phyloP scores from a whole-genome alignment of 2,888 invertebrate species.

The Drosophila neotestacea region DNA sequence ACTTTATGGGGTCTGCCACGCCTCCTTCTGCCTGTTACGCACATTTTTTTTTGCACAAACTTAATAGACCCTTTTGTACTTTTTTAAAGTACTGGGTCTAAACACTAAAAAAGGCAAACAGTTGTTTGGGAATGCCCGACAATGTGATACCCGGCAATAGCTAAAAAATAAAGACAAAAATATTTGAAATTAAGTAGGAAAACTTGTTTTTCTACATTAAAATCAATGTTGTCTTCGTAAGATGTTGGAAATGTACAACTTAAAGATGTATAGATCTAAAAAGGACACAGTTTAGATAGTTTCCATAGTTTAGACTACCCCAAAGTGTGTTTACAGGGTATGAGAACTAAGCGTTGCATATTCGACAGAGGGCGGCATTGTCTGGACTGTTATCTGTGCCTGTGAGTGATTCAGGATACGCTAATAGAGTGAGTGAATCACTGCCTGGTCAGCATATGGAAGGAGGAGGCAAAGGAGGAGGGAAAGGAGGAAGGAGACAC shows the following conservation, averaged over 20 bases:
- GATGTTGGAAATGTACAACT: too few species aligned
- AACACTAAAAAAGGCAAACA: constrained; percentile 24
- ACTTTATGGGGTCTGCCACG: too few species aligned
- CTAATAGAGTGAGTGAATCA: constrained; percentile 72
- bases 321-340: constrained; percentile 36
- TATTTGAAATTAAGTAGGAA: neutral
- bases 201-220: neutral
- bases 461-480: neutral
- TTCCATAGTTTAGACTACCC: neutral
- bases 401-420: constrained; percentile 56
- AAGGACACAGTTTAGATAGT: neutral
- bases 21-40: too few species aligned
- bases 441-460: constrained; percentile 9
- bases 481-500: neutral
- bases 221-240: too few species aligned
- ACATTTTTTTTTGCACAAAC: too few species aligned
- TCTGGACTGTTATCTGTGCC: constrained; percentile 36
- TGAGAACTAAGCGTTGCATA: constrained; percentile 32
- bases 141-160: constrained; percentile 15
- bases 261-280: too few species aligned
- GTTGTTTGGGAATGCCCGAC: neutral
- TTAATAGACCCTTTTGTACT: too few species aligned
- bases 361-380: constrained; percentile 22
- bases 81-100: too few species aligned
- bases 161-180: too few species aligned